Evolutionary conservation across 1,140 invertebrate genomes (phyloP), one percentile per base, ranked within the genome.

Genomic region (Glossosoma conforme): DNA sequence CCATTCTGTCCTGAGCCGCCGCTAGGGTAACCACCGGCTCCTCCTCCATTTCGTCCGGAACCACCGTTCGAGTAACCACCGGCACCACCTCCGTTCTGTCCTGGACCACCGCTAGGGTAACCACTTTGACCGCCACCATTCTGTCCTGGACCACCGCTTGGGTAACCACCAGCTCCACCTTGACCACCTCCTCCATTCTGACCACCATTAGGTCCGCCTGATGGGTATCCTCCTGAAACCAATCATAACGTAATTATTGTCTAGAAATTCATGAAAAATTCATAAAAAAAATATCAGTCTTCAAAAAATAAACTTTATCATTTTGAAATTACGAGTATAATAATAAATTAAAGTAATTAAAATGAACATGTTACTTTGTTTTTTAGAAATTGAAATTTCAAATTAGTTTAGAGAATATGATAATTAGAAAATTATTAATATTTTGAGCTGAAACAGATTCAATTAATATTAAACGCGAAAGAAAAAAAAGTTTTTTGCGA

Each of bases 201-300:
- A 18, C 61, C 56, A 37, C 60, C 60, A 14, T 61, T 59, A 24
- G 65, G 65, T 32, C 61, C 53, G 20, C 62, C 63, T n/a, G 57
- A 60, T 32, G 56, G 35, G 49, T 61, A 58, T 18, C 54, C 48
- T 3, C 45, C 49, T 51, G 17, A 20, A 47, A 47, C 22, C 21
- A 54, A 32, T 40, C 30, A 17, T 40, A 20, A 44, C 40, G 13
- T 24, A 42, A n/a, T n/a, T n/a, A n/a, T n/a, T 41, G 8, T 46
- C 13, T 13, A 44, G 9, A 5, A 11, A n/a, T 35, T 6, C n/a
- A 18, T 14, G 14, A 37, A 37, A 37, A 8, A 37, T 37, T 37
- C 14, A 13, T 8, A 37, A 37, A 37, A 37, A 37, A 37, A 37
- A 13, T 14, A 11, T 18, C 19, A n/a, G n/a, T 40, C 2, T 3